Base-by-base conservation (phyloP, 2,888 invertebrate genomes). In the Deilephila elpenor region DNA sequence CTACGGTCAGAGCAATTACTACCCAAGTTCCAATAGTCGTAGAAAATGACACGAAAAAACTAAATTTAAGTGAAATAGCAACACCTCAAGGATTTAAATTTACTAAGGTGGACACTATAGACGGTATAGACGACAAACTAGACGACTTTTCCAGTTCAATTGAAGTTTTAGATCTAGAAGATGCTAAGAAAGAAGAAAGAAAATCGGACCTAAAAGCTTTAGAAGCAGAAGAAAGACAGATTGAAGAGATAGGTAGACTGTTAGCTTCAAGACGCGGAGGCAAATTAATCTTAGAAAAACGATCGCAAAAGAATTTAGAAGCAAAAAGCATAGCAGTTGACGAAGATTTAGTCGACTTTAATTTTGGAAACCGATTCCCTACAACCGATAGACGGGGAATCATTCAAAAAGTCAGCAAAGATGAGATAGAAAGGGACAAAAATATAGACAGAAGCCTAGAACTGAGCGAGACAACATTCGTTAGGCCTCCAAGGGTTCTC, bases 181-280 rank as follows among this genome's bases (percentile, higher is more conserved):
- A 94, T 70, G 85, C 87, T 0, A 73, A 73, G 25, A 91, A 90
- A 78, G 86, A 86, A 0, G 92, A 93, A 1, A 94, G 91, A 75
- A 73, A 84, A 72, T 79, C 91, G 0, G 88, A 93, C 78, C 78
- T 91, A 1, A 95, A 91, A 82, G 91, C 91, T 62, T 83, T 95
- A 70, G 92, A 94, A 80, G 94, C 95, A 0, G 95, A 95, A 83
- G 95, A 95, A 72, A 89, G 87, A 71, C 95, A 95, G 78, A 95
- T 95, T 59, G 95, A 95, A 83, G 95, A 92, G 37, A 93, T 95
- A 34, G 95, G 95, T 0, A 87, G 95, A 75, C 83, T 94, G 20
- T 73, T 95, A 77, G 94, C 94, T 3, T 89, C 92, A 0, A 87
- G 89, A 72, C 86, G 94, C 44, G 93, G 90, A 0, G 88, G 90